These are phyloP conservation scores for Eufriesea mexicana DNA, from an alignment of 1,140 invertebrate species.

Conservation along the genomic window DNA sequence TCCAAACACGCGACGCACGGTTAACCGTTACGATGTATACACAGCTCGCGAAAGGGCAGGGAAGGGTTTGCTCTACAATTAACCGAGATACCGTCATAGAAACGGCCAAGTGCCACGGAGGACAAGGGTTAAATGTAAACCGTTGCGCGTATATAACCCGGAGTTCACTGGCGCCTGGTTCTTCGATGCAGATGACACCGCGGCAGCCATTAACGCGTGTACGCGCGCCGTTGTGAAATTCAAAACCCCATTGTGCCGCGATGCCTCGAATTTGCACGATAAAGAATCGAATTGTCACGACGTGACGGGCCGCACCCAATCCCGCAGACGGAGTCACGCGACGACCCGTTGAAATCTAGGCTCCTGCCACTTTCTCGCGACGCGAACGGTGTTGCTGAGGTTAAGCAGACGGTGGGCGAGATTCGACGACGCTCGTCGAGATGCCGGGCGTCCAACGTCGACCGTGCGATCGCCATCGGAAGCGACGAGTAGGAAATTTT, in stretches of 20 bases:
- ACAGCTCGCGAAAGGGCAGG: not conserved
- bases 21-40: conserved; percentile 11
- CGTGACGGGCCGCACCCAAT: not conserved
- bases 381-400: conserved; percentile 24
- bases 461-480: not conserved
- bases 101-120: conserved; percentile 9
- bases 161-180: conserved; percentile 7
- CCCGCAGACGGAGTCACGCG: not conserved
- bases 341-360: not conserved
- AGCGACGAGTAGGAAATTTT: too few relatives aligned
- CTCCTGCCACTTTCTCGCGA: not conserved
- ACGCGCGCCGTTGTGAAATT: not conserved
- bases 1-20: conserved; percentile 9
- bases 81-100: conserved; percentile 39
- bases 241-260: conserved; percentile 19
- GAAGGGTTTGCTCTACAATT: conserved; percentile 24
- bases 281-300: conserved; percentile 1
- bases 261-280: conserved; percentile 10
- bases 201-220: not conserved
- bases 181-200: conserved; percentile 9
- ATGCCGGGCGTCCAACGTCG: not conserved
- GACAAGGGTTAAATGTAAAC: conserved; percentile 45
- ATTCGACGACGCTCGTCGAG: not conserved
- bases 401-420: conserved; percentile 18
- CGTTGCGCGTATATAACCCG: conserved; percentile 1